Evolutionary conservation across 2,888 invertebrate species (phyloP), one percentile per base, ranked within the genome.

Genomic region (Didymodactylos carnosus): DNA sequence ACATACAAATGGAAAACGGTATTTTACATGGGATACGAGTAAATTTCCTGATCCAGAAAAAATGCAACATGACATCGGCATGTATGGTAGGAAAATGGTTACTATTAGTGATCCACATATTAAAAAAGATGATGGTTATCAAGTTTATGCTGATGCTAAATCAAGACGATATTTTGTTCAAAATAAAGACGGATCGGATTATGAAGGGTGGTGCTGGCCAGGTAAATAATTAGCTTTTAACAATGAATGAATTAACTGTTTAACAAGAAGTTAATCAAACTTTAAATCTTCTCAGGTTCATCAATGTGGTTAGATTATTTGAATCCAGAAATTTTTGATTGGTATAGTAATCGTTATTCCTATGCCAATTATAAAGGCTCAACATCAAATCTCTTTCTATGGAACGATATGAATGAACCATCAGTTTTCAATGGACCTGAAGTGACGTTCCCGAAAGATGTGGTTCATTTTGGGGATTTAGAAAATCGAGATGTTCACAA

Each of bases 381-480:
- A 7, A 90, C 89, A 13, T 87, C 88, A 27, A 90, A 92, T 79
- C 88, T 94, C 0, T 90, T 90, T 83, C 82, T 92, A 43, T 98
- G 98, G 98, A 98, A 98, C 81, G 98, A 98, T 80, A 98, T 99
- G 98, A 98, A 98, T 79, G 98, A 99, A 81, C 98, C 98, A 0
- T 94, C 94, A 2, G 94, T 98, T 0, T 98, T 98, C 84, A 97
- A 92, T 83, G 97, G 97, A 0, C 98, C 98, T 0, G 98, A 98
- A 85, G 87, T 95, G 19, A 97, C 97, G 0, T 94, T 98, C 91
- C 92, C 91, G 19, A 97, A 97, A 80, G 98, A 99, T 84, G 87
- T 90, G 77, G 81, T 90, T 2, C 98, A 99, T 83, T 87, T 88
- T 82, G 88, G 90, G 78, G 89, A 88, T n/a, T 89, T 88, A 88